phyloP scores from a whole-genome alignment of 1,140 invertebrate species.

The Paralvinella palmiformis region DNA sequence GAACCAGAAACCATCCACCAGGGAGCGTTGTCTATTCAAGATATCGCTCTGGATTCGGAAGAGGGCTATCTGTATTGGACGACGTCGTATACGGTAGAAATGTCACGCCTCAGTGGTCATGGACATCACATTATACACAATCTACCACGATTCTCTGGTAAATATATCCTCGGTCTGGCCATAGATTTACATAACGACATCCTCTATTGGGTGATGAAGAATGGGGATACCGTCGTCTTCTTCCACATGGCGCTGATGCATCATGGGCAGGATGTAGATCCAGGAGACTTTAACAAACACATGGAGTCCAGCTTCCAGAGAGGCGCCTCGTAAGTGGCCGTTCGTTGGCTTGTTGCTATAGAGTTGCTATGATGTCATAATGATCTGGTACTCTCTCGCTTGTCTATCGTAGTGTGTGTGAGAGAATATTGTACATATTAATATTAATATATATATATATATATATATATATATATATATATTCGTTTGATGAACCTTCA shows the following conservation, averaged over 20 bases:
- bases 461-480: too few relatives aligned
- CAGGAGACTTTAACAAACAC: too few relatives aligned
- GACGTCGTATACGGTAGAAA: conserved; percentile 73
- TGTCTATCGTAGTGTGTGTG: too few relatives aligned
- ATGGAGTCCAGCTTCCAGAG: too few relatives aligned
- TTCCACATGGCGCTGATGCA: not conserved
- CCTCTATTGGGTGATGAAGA: conserved; percentile 13
- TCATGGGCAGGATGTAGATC: too few relatives aligned
- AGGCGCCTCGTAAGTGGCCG: too few relatives aligned
- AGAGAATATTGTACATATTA: too few relatives aligned
- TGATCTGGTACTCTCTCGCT: too few relatives aligned
- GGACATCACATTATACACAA: conserved; percentile 66
- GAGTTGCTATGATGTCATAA: too few relatives aligned
- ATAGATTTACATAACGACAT: conserved; percentile 49
- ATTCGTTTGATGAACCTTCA: too few relatives aligned
- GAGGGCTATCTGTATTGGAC: conserved; percentile 75
- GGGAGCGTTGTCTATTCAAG: conserved; percentile 1
- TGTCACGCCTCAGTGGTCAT: conserved; percentile 68
- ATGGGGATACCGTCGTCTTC: conserved; percentile 1
- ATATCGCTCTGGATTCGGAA: conserved; percentile 5
- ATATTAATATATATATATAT: too few relatives aligned
- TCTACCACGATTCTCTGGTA: conserved; percentile 67
- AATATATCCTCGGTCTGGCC: conserved; percentile 66
- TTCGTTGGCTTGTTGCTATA: too few relatives aligned
- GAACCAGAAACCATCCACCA: conserved; percentile 1